Percentiles rank a stretch among this genome's conserved stretches.
Evolutionary conservation across 2,888 invertebrate species (phyloP).

Genomic region (Slavum lentiscoides): DNA sequence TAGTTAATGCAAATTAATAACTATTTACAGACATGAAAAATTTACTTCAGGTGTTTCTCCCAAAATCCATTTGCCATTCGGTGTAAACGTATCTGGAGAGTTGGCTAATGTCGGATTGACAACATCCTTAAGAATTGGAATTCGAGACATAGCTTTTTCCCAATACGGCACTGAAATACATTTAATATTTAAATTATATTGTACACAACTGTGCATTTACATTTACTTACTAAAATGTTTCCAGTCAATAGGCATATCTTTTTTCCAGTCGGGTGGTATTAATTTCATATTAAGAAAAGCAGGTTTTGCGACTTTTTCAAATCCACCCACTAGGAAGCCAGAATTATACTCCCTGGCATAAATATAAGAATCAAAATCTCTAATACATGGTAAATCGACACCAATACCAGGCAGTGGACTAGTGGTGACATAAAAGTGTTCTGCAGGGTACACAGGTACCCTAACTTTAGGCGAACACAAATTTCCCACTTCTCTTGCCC

Average conservation of each 20-base stretch:
- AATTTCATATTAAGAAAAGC: conserved; percentile 64
- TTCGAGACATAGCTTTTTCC: conserved; percentile 63
- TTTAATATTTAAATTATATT: conserved; percentile 5
- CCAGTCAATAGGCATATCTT: conserved; percentile 61
- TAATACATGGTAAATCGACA: conserved; percentile 63
- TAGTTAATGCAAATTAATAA: no score
- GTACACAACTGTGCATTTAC: background rate
- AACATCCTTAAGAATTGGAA: conserved; percentile 65
- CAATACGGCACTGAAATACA: conserved; percentile 62
- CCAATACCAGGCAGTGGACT: conserved; percentile 59
- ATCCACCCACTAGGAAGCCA: conserved; percentile 69
- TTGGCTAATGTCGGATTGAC: conserved; percentile 65
- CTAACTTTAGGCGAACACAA: conserved; percentile 65
- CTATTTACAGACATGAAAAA: background rate
- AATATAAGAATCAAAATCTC: conserved; percentile 69
- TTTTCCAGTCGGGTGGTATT: conserved; percentile 63
- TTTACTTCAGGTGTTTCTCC: conserved; percentile 69
- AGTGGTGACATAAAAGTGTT: conserved; percentile 71
- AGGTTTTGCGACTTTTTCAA: conserved; percentile 69
- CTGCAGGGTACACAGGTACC: conserved; percentile 72
- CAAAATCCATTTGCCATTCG: conserved; percentile 71
- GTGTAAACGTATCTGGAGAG: conserved; percentile 73
- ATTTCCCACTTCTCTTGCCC: conserved; percentile 68
- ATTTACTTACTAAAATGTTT: conserved; percentile 66
- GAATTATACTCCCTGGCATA: conserved; percentile 68